Evolutionary conservation across 2,113 vertebrate genomes (phyloP).

Genomic region (Typhlomys cinereus): DNA sequence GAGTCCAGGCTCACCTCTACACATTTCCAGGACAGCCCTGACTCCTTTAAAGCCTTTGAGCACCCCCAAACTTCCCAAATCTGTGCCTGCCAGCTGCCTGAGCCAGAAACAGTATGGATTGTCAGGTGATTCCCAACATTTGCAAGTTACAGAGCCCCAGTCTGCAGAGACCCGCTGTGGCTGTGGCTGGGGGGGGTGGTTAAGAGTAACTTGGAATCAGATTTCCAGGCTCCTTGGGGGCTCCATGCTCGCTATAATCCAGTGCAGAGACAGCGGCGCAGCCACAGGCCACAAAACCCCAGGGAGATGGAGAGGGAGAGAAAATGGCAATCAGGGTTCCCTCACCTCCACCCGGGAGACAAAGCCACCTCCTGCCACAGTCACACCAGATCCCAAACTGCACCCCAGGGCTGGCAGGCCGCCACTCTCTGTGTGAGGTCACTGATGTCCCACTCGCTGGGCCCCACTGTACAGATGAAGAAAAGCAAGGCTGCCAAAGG

Average conservation of each 20-base stretch:
- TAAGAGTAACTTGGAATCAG: neutral
- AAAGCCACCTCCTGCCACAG: neutral
- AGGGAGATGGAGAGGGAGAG: no score
- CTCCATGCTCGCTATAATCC: neutral
- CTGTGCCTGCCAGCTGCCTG: neutral
- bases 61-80: neutral
- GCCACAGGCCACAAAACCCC: neutral
- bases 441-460: neutral
- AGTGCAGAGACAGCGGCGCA: neutral
- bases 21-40: neutral
- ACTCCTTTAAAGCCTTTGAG: neutral
- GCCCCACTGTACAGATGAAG: neutral
- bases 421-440: neutral
- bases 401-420: neutral
- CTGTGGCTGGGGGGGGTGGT: neutral
- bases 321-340: neutral
- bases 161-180: neutral
- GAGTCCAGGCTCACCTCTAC: neutral
- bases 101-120: neutral
- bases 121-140: constrained; percentile 40
- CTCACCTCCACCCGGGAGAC: neutral
- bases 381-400: neutral
- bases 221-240: neutral
- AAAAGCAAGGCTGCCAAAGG: neutral
- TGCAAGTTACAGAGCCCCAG: neutral